phyloP scores from a whole-genome alignment of 1,140 invertebrate genomes.

The Aethina tumida region DNA sequence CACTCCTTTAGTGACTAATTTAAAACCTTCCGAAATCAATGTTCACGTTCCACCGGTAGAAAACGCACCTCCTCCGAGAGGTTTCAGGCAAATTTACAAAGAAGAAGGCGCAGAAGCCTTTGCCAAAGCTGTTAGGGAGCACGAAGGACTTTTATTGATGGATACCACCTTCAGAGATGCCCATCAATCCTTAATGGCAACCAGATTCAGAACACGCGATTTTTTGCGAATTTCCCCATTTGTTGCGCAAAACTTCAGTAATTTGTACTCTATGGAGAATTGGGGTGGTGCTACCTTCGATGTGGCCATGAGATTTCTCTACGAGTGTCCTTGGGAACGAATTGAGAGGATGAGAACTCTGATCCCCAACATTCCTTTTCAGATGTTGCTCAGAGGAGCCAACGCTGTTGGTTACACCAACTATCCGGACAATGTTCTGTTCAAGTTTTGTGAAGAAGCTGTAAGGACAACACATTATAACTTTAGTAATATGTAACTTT shows the following conservation, averaged over 20 bases:
- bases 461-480: constrained; percentile 38
- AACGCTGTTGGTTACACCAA: constrained; percentile 65
- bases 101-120: constrained; percentile 89
- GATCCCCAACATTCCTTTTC: constrained; percentile 66
- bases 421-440: constrained; percentile 74
- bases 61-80: constrained; percentile 61
- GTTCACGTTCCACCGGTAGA: constrained; percentile 66
- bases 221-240: constrained; percentile 53
- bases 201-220: constrained; percentile 55
- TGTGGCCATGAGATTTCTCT: constrained; percentile 58
- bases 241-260: constrained; percentile 48
- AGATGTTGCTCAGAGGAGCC: constrained; percentile 61
- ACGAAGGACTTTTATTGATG: constrained; percentile 87
- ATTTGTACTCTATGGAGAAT: constrained; percentile 51
- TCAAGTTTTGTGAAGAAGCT: constrained; percentile 88
- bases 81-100: constrained; percentile 75
- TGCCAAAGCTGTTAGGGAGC: constrained; percentile 83
- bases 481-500: neutral
- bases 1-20: constrained; percentile 82
- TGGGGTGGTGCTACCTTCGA: constrained; percentile 70
- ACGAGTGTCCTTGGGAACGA: constrained; percentile 66
- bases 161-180: constrained; percentile 63
- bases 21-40: constrained; percentile 78
- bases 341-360: constrained; percentile 46
- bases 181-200: constrained; percentile 61